Base-by-base conservation (phyloP, 2,888 invertebrate species). In the Drosophila monieri region DNA sequence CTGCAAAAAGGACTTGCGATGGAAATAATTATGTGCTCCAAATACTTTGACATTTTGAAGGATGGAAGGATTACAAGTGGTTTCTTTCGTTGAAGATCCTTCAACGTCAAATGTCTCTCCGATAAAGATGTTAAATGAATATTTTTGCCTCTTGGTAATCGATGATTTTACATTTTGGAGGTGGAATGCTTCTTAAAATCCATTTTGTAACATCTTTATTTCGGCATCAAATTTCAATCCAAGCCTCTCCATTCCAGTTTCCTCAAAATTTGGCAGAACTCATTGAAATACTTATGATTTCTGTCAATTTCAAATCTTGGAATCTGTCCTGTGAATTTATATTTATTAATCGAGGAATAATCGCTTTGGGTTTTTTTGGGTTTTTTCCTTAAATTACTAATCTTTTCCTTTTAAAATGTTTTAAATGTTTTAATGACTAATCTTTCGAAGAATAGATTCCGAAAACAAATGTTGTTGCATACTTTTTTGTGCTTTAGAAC, bases 41-140 rank as follows among this genome's bases (percentile, higher is more conserved):
- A n/a, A 35, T 6, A 35, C n/a, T n/a, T 35, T n/a, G 35, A 35
- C n/a, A 35, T n/a, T 6, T 35, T 35, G 35, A 35, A 32, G 12
- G 12, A 32, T 12, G 0, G 3, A 10, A 32, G 12, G 4, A 32
- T 32, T 32, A 12, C 12, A 32, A 32, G 32, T 12, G 32, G 12
- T 32, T 35, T 35, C 35, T 6, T n/a, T 35, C 6, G n/a, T n/a
- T n/a, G 14, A 35, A 35, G 35, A 35, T 6, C 6, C 6, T n/a
- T 35, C n/a, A 35, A n/a, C n/a, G 35, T 4, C 35, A 35, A 35
- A 35, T 35, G 32, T 14, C n/a, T n/a, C n/a, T 35, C 35, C 0
- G 35, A 35, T 35, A 35, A n/a, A 35, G 35, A 35, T 35, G 35
- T 35, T 35, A 14, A 35, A 35, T 14, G 35, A 35, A 35, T 35